Conservation (phyloP, 2,797 vertebrate species). For the Lepidocolaptes lacrymiger region DNA sequence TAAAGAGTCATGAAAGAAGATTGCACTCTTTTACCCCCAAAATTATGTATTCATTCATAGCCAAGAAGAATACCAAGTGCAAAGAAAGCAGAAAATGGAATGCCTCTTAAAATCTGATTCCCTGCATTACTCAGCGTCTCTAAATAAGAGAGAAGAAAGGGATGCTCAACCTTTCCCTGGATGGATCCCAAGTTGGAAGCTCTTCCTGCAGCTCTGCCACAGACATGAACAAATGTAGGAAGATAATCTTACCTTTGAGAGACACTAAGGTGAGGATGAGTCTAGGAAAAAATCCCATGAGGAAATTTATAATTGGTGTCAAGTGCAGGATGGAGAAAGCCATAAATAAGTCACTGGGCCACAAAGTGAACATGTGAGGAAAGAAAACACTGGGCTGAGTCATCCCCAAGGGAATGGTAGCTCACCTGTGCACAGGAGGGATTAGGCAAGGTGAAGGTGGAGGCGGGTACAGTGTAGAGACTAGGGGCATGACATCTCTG, state of each 20-base stretch:
- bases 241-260: not conserved
- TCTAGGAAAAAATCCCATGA: not conserved
- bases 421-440: not conserved
- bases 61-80: not conserved
- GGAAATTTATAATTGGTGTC: not conserved
- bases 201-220: not conserved
- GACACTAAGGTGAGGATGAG: not conserved
- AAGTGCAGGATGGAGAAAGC: not conserved
- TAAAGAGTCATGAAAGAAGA: constrained; percentile 4
- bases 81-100: not conserved
- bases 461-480: not conserved
- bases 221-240: not conserved
- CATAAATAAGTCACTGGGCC: not conserved
- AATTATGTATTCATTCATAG: constrained; percentile 5
- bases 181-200: not conserved
- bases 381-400: not conserved
- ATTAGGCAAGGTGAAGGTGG: not conserved
- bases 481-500: not conserved
- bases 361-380: not conserved
- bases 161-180: not conserved
- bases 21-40: not conserved
- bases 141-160: not conserved
- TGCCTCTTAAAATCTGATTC: not conserved
- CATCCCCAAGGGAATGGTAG: fast-evolving
- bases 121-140: not conserved